Conservation (phyloP, 2,797 vertebrate genomes). For the Orestias chungarensis region DNA sequence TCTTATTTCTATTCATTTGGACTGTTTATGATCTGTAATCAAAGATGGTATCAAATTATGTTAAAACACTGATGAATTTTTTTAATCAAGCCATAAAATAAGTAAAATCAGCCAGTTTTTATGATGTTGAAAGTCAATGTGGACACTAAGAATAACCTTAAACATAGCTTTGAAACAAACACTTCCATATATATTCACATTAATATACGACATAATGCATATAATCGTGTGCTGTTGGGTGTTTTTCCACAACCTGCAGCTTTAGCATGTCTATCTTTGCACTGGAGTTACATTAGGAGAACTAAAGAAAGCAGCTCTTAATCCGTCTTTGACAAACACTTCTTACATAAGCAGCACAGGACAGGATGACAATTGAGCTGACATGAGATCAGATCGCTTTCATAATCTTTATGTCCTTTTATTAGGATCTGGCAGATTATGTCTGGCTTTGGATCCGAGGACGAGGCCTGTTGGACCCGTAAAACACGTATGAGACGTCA, state of each 20-base stretch:
- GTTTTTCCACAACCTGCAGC: conserved; percentile 12
- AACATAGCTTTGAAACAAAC: neutral
- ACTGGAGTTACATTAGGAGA: conserved; percentile 34
- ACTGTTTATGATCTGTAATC: neutral
- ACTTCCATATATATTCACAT: neutral
- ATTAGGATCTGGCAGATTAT: conserved; percentile 14
- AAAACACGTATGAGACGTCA: neutral
- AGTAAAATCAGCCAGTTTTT: no score
- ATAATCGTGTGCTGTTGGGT: neutral
- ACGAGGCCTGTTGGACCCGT: neutral
- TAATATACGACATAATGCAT: neutral
- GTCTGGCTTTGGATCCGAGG: conserved; percentile 16
- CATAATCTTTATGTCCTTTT: conserved; percentile 40
- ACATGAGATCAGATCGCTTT: conserved; percentile 40
- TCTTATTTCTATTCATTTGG: neutral
- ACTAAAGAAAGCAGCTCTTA: conserved; percentile 47
- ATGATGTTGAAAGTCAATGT: no score
- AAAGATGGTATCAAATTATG: neutral
- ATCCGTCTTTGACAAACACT: conserved; percentile 58
- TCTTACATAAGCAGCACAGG: conserved; percentile 43
- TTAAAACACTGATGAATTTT: neutral
- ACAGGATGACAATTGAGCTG: conserved; percentile 9
- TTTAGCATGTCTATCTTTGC: conserved; percentile 57
- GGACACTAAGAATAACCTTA: neutral
- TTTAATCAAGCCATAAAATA: no score